Conservation (phyloP, 2,113 vertebrate species). For the Sinocyclocheilus rhinocerous region DNA sequence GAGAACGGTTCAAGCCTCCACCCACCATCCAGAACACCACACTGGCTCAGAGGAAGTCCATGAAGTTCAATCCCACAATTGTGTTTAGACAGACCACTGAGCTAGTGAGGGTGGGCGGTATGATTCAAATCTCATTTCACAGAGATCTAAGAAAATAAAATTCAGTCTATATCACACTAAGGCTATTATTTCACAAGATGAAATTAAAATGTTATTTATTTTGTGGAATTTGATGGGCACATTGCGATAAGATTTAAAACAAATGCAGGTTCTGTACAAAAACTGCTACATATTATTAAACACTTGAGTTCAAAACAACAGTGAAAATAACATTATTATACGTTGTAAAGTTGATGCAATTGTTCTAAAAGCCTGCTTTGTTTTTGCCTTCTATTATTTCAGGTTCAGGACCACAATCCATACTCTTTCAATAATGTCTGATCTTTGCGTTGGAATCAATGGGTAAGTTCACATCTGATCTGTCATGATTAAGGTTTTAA, state of each 20-base stretch:
- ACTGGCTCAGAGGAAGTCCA: background rate
- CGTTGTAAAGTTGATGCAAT: background rate
- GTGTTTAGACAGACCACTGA: background rate
- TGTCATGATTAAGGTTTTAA: background rate
- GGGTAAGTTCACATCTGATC: slow-evolving; percentile 68
- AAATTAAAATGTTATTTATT: background rate
- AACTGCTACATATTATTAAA: background rate
- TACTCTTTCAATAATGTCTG: slow-evolving; percentile 72
- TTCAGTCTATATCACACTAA: background rate
- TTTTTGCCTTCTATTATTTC: slow-evolving; percentile 6
- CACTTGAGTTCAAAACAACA: too few species aligned
- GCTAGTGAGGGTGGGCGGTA: background rate
- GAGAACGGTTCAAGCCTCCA: background rate
- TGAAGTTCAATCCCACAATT: background rate
- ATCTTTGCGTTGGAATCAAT: slow-evolving; percentile 80
- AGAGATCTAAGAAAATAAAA: background rate
- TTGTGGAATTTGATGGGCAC: background rate
- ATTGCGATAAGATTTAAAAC: too few species aligned
- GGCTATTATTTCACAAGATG: background rate
- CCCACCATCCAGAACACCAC: slow-evolving; percentile 11
- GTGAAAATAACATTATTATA: too few species aligned
- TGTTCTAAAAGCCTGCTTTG: background rate
- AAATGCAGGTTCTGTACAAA: background rate
- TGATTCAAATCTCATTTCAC: background rate
- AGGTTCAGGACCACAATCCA: slow-evolving; percentile 61